Base-by-base conservation (phyloP, 2,113 vertebrate species). In the Acrocephalus kingi region DNA sequence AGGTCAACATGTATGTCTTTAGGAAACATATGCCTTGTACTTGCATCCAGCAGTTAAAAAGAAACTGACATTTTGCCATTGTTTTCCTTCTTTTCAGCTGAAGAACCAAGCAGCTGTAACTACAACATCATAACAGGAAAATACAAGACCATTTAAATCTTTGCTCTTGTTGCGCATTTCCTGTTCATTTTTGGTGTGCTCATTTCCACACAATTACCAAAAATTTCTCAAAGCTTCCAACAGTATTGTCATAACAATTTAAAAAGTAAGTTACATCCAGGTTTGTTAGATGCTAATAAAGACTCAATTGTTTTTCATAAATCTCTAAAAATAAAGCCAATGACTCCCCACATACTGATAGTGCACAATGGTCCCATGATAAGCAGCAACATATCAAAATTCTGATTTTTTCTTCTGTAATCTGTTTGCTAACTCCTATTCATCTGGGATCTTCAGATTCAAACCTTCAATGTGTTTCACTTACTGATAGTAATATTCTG, bases 51-150 rank as follows among this genome's bases (percentile, higher is more conserved):
- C 35, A 77, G 11, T 25, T 94, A 49, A 73, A 80, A n/a, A 90
- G 45, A 83, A 90, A 37, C 48, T 51, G 25, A 49, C 12, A 11
- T 15, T 74, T 84, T 89, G 39, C 48, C 62, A 76, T 49, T 74
- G 43, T 55, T 89, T 75, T 72, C 72, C 54, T 64, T 84, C 28
- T 87, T 91, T 81, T 63, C 49, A 79, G 35, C 6, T 67, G 62
- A 72, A 75, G 19, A 59, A 74, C 45, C 71, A 87, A 80, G 86
- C 55, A 86, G 68, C 46, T 83, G 19, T 86, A 88, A 71, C 73
- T 83, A 90, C 63, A 84, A 73, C 39, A 90, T 21, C 7, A 2
- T 64, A 93, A 94, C 80, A 93, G 87, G 84, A 97, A 95, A 95
- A 92, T 61, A 89, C 49, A 89, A 48, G 18, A 87, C 43, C 74